Base-by-base conservation (phyloP, 2,797 vertebrate species). In the Myiothlypis coronata region DNA sequence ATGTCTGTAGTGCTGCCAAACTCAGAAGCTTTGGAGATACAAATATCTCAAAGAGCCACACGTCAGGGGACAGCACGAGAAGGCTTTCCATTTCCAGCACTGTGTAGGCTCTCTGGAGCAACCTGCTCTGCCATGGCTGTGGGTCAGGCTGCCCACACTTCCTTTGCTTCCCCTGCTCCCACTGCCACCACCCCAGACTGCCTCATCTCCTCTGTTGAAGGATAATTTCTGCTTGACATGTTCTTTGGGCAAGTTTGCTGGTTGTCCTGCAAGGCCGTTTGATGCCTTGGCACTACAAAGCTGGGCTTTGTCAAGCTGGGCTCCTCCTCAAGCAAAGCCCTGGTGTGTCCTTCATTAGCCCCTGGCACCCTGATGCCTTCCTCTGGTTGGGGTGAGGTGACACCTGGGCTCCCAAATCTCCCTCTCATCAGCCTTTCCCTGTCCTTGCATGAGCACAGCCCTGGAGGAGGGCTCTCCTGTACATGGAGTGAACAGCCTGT, bases 101-200 rank as follows among this genome's bases (percentile, higher is more conserved):
- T 37, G 16, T 0, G 0, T 28, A 41, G 37, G 46, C 57, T 61
- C 81, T 82, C 44, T 46, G 81, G 41, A 65, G 57, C 0, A 1
- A 50, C 37, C 41, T 92, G 41, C 64, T 88, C 44, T 80, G 64
- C 72, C 39, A 21, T 2, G 2, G 22, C 28, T 4, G 3, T 26
- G 3, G 0, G 32, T n/a, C 17, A 15, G 34, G 16, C 56, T 59
- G 34, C 24, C 23, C 0, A 0, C 1, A 1, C 15, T 49, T 49
- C 59, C 14, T 78, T 64, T 52, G 23, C 59, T 68, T 80, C 57
- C 32, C 3, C 18, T 70, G 43, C 26, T 90, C 11, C 83, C 63
- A 49, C 32, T 3, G 3, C n/a, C 1, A 4, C 26, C 2, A 1
- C 13, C 39, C 20, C 43, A 56, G 8, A 30, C 20, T 47, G 75